Conservation (phyloP, 2,113 vertebrate species). For the Argyrosomus japonicus region DNA sequence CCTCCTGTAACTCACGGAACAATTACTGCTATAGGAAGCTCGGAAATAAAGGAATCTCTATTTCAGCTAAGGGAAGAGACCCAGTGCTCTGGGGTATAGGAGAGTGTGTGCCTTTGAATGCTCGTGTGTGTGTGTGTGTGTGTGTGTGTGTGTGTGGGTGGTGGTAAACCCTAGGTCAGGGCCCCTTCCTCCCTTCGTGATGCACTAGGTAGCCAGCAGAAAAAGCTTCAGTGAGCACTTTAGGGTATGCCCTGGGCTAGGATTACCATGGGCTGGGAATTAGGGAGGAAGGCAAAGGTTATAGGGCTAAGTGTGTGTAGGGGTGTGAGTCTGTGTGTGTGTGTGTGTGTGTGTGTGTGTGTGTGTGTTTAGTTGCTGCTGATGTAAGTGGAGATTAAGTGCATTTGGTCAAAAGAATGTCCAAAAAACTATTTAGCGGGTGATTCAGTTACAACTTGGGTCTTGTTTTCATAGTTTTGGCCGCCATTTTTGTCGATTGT, state of each 20-base stretch:
- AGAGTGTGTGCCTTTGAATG: slow-evolving; percentile 31
- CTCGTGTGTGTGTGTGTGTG: slow-evolving; percentile 34
- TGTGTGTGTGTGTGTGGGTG: slow-evolving; percentile 29
- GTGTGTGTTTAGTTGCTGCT: slow-evolving; percentile 25
- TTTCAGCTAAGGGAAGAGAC: slow-evolving; percentile 56
- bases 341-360: slow-evolving; percentile 14
- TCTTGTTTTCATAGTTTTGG: neutral
- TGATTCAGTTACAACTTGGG: neutral
- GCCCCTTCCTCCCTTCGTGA: slow-evolving; percentile 56
- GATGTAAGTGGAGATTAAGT: slow-evolving; percentile 35
- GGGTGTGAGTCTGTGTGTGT: slow-evolving; percentile 1
- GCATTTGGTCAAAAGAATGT: neutral
- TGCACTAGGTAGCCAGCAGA: slow-evolving; percentile 52
- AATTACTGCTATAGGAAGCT: slow-evolving; percentile 59
- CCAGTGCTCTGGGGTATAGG: slow-evolving; percentile 43
- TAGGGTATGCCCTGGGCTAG: slow-evolving; percentile 54
- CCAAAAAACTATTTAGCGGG: neutral
- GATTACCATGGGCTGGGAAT: slow-evolving; percentile 65
- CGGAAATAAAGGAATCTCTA: slow-evolving; percentile 58
- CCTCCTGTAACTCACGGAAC: slow-evolving; percentile 55
- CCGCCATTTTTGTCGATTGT: neutral
- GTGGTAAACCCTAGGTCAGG: slow-evolving; percentile 67
- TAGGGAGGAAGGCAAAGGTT: slow-evolving; percentile 65
- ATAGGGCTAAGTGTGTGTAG: slow-evolving; percentile 44
- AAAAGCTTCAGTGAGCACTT: slow-evolving; percentile 64